phyloP scores from a whole-genome alignment of 1,140 invertebrate genomes.

The Megathymus violae region DNA sequence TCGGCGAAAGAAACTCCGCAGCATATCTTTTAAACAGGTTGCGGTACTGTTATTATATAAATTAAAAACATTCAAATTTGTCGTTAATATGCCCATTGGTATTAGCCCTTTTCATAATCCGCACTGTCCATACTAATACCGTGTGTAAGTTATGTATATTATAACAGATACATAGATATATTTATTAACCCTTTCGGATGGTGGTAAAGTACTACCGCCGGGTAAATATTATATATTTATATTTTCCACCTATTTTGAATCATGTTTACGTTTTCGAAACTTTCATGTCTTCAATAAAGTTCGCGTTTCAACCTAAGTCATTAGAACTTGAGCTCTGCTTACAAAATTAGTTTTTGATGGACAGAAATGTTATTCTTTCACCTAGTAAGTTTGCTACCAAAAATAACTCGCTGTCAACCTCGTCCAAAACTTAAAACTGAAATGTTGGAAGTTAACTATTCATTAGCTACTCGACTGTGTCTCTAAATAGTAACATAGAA shows the following conservation, averaged over 20 bases:
- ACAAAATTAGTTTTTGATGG: constrained; percentile 69
- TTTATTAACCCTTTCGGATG: too few species aligned
- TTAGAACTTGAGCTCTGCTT: constrained; percentile 50
- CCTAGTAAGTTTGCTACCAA: constrained; percentile 57
- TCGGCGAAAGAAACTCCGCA: too few species aligned
- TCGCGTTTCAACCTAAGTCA: constrained; percentile 45
- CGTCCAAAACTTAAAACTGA: constrained; percentile 69
- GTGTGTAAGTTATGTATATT: too few species aligned
- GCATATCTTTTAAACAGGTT: too few species aligned
- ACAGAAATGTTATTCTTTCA: constrained; percentile 69
- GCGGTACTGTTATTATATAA: too few species aligned
- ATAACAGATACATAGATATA: too few species aligned
- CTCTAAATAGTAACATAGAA: neutral
- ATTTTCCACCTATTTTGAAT: neutral
- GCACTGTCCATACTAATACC: too few species aligned
- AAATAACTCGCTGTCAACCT: constrained; percentile 67
- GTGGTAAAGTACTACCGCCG: too few species aligned
- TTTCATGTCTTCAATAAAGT: constrained; percentile 37
- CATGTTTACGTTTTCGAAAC: constrained; percentile 9
- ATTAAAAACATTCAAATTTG: too few species aligned
- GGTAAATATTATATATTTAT: neutral
- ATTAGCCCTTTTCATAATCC: too few species aligned
- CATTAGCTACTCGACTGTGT: constrained; percentile 30
- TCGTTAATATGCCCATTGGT: too few species aligned
- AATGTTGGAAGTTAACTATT: constrained; percentile 60